A percentile compares a stretch with the other conserved stretches of the same genome.
Conservation (phyloP, 2,888 invertebrate species). For the Tipula lateralis region DNA sequence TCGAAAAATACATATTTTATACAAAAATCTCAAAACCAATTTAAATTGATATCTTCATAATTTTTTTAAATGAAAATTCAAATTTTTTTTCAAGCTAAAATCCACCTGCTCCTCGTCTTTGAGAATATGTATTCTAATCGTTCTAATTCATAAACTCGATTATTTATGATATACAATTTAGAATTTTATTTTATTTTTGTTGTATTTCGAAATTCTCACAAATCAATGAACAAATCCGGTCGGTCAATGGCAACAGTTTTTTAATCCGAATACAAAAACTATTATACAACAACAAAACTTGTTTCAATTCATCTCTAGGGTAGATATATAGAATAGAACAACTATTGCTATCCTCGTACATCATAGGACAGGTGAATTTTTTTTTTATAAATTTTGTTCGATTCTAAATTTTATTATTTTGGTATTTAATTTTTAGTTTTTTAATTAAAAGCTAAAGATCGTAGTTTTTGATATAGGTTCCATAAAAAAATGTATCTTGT, state of each 20-base stretch:
- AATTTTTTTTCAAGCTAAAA: neutral
- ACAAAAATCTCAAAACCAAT: neutral
- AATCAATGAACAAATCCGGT: slow-evolving; percentile 11
- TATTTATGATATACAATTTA: neutral
- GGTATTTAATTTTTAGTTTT: neutral
- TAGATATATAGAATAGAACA: neutral
- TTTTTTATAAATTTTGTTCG: neutral
- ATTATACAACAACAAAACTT: neutral
- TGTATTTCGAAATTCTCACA: neutral
- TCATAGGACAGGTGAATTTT: slow-evolving; percentile 19
- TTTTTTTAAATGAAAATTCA: neutral
- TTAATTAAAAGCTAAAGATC: slow-evolving; percentile 11
- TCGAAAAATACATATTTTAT: neutral
- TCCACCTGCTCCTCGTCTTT: neutral
- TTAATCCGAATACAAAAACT: neutral
- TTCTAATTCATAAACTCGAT: neutral
- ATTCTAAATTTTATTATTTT: neutral
- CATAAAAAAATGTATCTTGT: neutral
- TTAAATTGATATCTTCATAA: slow-evolving; percentile 1
- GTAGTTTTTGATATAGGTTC: neutral
- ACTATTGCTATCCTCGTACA: neutral
- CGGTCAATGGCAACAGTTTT: neutral
- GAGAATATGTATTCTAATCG: neutral
- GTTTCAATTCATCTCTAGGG: neutral
- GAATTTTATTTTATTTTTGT: neutral